Base-by-base conservation (phyloP, 2,888 invertebrate species). In the Oxyscelio sp. region DNA sequence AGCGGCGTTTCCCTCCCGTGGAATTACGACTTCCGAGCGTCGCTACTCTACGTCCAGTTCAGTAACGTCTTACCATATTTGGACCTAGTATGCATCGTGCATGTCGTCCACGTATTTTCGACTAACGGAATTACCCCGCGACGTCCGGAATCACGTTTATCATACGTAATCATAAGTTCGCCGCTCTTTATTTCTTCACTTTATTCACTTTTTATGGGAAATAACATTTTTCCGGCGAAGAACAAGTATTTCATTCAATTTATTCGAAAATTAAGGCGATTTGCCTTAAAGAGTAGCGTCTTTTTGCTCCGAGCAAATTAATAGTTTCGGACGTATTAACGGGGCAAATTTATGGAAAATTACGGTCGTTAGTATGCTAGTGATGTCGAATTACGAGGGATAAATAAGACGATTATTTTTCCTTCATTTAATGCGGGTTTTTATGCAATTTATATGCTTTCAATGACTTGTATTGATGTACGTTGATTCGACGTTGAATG, bases 41-140 rank as follows among this genome's bases (percentile, higher is more conserved):
- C 75, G 83, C 70, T 81, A 86, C 78, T 70, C 31, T 43, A 65
- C 65, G 85, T 63, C 85, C 85, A 86, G 87, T 88, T 86, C 87
- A 82, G 84, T 82, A 87, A 83, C 87, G 88, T 89, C 88, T 87
- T 78, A 66, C 90, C 89, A 89, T 90, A 87, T 88, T 89, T 89
- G 90, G 85, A 74, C 83, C 59, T 78, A 68, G 80, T 66, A 66
- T 85, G 87, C 89, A 86, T 89, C 87, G 87, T 34, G 79, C 70
- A 73, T 70, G 61, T 79, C 68, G 58, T 81, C 59, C 84, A 58
- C 58, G 54, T 73, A 80, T 85, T 85, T 85, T 85, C 84, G 84
- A 81, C 71, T 85, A 85, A 85, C 84, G 84, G 84, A 77, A 73
- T 85, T 56, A n/a, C 9, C 27, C 61, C 59, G 48, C 79, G 59